These are phyloP conservation scores for Mactra quadrangularis DNA, from an alignment of 1,140 invertebrate species.

Conservation along the genomic window DNA sequence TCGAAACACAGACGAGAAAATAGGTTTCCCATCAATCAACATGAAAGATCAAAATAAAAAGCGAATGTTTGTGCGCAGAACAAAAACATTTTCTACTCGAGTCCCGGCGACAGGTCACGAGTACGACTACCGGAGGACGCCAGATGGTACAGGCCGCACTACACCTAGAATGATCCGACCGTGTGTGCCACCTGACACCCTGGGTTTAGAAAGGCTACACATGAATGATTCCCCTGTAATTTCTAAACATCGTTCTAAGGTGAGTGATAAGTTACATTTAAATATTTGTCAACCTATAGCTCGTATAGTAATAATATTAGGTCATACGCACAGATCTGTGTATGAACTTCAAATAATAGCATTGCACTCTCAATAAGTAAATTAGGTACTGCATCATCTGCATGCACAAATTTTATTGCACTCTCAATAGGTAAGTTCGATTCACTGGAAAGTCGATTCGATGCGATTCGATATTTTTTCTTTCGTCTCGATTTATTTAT, in stretches of 20 bases:
- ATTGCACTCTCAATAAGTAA: too few relatives aligned
- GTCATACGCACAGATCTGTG: too few relatives aligned
- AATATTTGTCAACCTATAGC: too few relatives aligned
- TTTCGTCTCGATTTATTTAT: too few relatives aligned
- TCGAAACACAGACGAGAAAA: neutral
- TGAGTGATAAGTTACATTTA: neutral
- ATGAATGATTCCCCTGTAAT: conserved; percentile 5
- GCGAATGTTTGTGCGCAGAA: neutral
- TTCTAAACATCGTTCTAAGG: neutral
- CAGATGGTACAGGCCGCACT: conserved; percentile 14
- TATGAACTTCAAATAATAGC: too few relatives aligned
- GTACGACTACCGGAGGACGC: conserved; percentile 36
- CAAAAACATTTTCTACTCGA: conserved; percentile 11
- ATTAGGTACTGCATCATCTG: too few relatives aligned
- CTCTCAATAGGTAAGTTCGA: too few relatives aligned
- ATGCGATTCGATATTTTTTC: too few relatives aligned
- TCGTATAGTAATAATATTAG: too few relatives aligned
- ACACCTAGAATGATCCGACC: conserved; percentile 18
- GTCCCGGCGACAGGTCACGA: conserved; percentile 28
- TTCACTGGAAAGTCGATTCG: too few relatives aligned
- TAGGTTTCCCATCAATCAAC: conserved; percentile 15
- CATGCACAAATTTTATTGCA: too few relatives aligned
- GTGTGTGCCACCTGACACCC: conserved; percentile 22
- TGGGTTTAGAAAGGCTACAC: conserved; percentile 16
- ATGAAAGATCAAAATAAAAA: conserved; percentile 22